Evolutionary conservation across 2,888 invertebrate species (phyloP), one percentile per base, ranked within the genome.

Genomic region (Leucoma salicis): DNA sequence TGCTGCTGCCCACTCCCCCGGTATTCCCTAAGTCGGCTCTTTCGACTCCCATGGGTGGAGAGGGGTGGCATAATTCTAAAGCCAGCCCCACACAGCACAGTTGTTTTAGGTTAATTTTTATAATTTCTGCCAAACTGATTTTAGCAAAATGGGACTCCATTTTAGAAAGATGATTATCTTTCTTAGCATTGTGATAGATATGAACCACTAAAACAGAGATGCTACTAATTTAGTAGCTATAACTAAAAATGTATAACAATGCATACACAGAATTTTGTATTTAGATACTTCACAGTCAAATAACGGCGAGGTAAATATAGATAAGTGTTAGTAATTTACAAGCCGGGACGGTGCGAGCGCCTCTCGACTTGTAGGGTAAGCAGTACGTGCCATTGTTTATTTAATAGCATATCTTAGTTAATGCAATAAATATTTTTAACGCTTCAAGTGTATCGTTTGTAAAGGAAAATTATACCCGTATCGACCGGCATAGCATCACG

Each of bases 241-340:
- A 48, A 15, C 31, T 47, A 61, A 68, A 60, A 57, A 60, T 32
- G 53, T 49, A 28, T 40, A 44, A 41, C 46, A 56, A 51, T 54
- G 67, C 65, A 67, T 67, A 74, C 74, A 67, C 57, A 67, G 47
- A 64, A 63, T 66, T 63, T 70, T 69, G 66, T 80, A 78, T 80
- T 80, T 80, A n/a, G n/a, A n/a, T n/a, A 76, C 74, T 60, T 64
- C 48, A 64, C 66, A 66, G 70, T 72, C 72, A 76, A 74, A 78
- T 75, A 75, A 72, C 63, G 64, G 35, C 15, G 65, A 42, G 53
- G 78, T 71, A 83, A 82, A 83, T 76, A 83, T 56, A 78, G 82
- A 83, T 82, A 84, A 77, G 70, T 77, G 62, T 49, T 51, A 39
- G 57, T 75, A 77, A 84, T 83, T 84, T 85, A 85, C 58, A 72